Conservation (phyloP, 2,797 vertebrate species). For the Cyclopterus lumpus region DNA sequence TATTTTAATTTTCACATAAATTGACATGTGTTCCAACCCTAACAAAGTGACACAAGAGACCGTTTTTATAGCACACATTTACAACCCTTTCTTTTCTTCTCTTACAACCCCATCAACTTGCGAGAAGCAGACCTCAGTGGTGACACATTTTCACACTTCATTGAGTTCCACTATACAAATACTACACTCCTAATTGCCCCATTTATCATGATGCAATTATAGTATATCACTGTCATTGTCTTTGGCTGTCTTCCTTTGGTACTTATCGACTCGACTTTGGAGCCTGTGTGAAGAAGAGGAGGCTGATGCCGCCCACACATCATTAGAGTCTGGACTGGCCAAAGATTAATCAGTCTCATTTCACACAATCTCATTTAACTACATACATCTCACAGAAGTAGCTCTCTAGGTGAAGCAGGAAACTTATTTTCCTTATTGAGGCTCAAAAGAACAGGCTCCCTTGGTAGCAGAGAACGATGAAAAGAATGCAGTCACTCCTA, state of each 20-base stretch:
- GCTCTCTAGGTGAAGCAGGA: background rate
- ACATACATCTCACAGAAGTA: slow-evolving; percentile 1
- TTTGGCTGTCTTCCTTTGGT: slow-evolving; percentile 26
- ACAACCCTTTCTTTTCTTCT: slow-evolving; percentile 29
- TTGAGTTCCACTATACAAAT: slow-evolving; percentile 48
- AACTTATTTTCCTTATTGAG: slow-evolving; percentile 3
- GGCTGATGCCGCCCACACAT: slow-evolving; percentile 35
- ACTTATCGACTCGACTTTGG: slow-evolving; percentile 31
- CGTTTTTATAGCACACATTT: slow-evolving; percentile 1
- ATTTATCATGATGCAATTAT: slow-evolving; percentile 67
- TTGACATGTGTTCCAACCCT: background rate
- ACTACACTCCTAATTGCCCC: slow-evolving; percentile 42
- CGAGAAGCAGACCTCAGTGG: slow-evolving; percentile 17
- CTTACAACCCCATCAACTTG: slow-evolving; percentile 30
- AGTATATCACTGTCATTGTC: slow-evolving; percentile 49
- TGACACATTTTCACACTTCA: slow-evolving; percentile 51
- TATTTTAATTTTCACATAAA: slow-evolving; percentile 2
- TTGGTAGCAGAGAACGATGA: slow-evolving; percentile 6
- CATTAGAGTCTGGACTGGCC: slow-evolving; percentile 35
- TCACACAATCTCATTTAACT: slow-evolving; percentile 23
- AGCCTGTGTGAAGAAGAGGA: slow-evolving; percentile 24
- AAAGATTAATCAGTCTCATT: slow-evolving; percentile 49
- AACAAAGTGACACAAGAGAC: background rate
- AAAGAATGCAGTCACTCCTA: background rate
- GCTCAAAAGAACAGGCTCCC: background rate